Evolutionary conservation across 2,888 invertebrate species (phyloP), one percentile per base, ranked within the genome.

Genomic region (Xestia sexstrigata): DNA sequence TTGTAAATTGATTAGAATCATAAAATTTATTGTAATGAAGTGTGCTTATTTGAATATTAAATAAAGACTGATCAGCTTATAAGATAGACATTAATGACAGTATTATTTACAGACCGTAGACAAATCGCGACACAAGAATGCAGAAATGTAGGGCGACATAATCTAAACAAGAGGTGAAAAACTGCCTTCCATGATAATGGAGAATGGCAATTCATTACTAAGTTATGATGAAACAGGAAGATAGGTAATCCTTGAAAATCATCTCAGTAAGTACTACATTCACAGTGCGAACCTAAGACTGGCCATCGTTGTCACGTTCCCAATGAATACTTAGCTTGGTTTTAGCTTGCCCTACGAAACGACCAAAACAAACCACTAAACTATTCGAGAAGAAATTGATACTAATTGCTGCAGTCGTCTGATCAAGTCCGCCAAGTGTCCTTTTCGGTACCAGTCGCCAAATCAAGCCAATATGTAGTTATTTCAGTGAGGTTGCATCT

Each of bases 401-500:
- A 69, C 78, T 87, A 87, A 87, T 83, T 86, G 52, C 63, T 74
- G 75, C 74, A 79, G 79, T 70, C 81, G 80, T 74, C 74, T 83
- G 81, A 79, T 82, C 77, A 72, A 71, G 76, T 79, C 78, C 74
- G 73, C 71, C 68, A 26, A 65, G 65, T 55, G 62, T 85, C 74
- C 74, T 76, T 77, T 87, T 74, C 83, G 62, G 62, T 72, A 65
- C 79, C 70, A 83, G 82, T 85, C 84, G 72, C 78, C 82, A 78
- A 86, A 88, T 89, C 87, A 87, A 86, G 84, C 88, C 85, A 78
- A 78, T 87, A 84, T 89, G 87, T 87, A 89, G 90, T 90, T 92
- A 93, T 93, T 92, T 91, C 88, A 91, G 92, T 90, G 90, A 90
- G 90, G 87, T 89, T 90, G 88, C 87, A 88, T 91, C 90, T 90